Conservation (phyloP, 2,888 invertebrate species). For the Cyaniris semiargus region DNA sequence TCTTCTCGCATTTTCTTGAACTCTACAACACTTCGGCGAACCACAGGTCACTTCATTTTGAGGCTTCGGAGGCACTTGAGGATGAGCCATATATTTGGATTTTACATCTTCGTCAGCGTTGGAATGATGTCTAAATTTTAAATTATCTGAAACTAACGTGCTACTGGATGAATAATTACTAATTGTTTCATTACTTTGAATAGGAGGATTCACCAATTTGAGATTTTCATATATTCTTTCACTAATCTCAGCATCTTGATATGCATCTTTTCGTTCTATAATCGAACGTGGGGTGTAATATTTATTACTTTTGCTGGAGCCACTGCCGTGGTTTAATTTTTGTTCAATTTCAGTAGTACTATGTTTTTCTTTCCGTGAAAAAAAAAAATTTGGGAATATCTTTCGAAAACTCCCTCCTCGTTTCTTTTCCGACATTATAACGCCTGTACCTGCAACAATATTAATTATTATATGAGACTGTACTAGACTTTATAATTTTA, state of each 20-base stretch:
- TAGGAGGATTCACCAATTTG: slow-evolving; percentile 44
- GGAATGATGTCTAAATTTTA: slow-evolving; percentile 45
- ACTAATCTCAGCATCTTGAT: slow-evolving; percentile 45
- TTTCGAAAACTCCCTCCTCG: slow-evolving; percentile 65
- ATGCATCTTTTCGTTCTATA: slow-evolving; percentile 51
- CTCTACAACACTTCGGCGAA: slow-evolving; percentile 41
- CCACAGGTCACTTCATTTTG: slow-evolving; percentile 48
- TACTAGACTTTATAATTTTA: neutral
- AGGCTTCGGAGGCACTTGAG: slow-evolving; percentile 54
- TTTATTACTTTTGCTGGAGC: slow-evolving; percentile 53
- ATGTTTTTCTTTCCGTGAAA: slow-evolving; percentile 58
- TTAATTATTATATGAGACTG: slow-evolving; percentile 30
- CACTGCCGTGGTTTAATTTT: slow-evolving; percentile 42
- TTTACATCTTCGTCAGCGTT: slow-evolving; percentile 45
- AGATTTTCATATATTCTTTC: slow-evolving; percentile 72
- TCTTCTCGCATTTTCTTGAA: slow-evolving; percentile 40
- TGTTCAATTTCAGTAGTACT: slow-evolving; percentile 43
- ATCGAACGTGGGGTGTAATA: slow-evolving; percentile 61
- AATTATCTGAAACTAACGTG: slow-evolving; percentile 66
- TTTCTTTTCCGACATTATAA: slow-evolving; percentile 64
- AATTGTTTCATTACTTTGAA: slow-evolving; percentile 47
- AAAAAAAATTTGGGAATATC: slow-evolving; percentile 66
- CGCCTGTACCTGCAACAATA: slow-evolving; percentile 45
- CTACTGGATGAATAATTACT: slow-evolving; percentile 68
- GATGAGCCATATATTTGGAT: slow-evolving; percentile 53